Evolutionary conservation across 2,113 vertebrate genomes (phyloP), one percentile per base, ranked within the genome.

Genomic region (Rhinichthys klamathensis): DNA sequence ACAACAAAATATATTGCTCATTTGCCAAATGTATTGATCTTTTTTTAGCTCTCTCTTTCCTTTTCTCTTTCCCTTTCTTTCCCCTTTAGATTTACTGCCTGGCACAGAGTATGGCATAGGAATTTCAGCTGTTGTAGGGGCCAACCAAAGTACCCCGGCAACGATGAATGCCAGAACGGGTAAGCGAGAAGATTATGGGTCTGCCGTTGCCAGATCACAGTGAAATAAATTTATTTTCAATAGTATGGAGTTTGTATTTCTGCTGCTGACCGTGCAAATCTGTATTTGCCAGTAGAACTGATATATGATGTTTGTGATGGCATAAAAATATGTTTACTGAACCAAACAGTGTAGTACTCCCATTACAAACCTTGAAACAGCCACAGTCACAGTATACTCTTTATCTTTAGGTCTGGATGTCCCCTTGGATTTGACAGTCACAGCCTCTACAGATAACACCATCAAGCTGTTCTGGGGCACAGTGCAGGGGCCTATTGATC

Each of bases 111-210:
- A 99, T 0, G 98, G 98, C 88, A 95, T 99, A 0, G 98, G 98
- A 65, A 99, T 99, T 89, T 97, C 97, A 0, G 97, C 97, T 0
- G 63, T 97, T 88, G 95, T 96, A 93, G 95, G 94, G n/a, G 93
- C 87, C 61, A 97, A 98, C 88, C 97, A 98, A 92, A 99, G 98
- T 0, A 92, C 96, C n/a, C 97, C 98, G 0, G 96, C 97, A 0
- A 99, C 98, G 63, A 97, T 98, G 96, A 99, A 99, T 0, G 97
- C 98, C 84, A 96, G 98, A 85, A 99, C 98, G 0, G 97, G 98
- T 98, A 89, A 97, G 96, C 81, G 75, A 54, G 3, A 3, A 86
- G 18, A 23, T 70, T 74, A 15, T 54, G 35, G 30, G 25, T 56
- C 3, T 82, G 2, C 85, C 7, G 30, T 75, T 73, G 63, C 49